Conservation (phyloP, 2,888 invertebrate species). For the Auanema sp. region DNA sequence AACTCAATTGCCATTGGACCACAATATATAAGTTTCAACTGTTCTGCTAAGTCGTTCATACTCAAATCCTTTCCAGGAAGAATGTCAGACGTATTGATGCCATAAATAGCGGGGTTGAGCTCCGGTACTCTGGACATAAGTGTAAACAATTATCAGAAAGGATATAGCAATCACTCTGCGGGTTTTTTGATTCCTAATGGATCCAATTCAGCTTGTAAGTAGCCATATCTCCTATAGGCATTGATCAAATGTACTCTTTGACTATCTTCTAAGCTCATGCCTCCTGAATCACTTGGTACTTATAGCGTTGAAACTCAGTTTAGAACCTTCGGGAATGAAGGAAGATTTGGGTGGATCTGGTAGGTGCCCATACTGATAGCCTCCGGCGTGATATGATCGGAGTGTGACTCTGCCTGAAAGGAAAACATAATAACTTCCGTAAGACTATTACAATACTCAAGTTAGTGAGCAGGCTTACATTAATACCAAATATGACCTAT, state of each 20-base stretch:
- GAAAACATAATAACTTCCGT: not conserved
- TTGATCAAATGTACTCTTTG: constrained; percentile 56
- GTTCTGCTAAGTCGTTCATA: constrained; percentile 36
- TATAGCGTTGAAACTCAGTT: no score
- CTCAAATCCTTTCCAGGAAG: constrained; percentile 33
- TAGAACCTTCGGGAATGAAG: constrained; percentile 39
- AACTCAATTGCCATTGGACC: constrained; percentile 59
- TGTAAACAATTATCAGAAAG: not conserved
- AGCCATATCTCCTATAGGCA: constrained; percentile 60
- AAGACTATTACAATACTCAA: not conserved
- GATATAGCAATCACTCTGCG: constrained; percentile 37
- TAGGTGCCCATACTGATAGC: constrained; percentile 46
- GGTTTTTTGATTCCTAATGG: constrained; percentile 49
- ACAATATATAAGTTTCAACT: constrained; percentile 52
- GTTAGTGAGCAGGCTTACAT: no score
- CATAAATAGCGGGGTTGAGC: constrained; percentile 51
- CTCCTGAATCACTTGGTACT: constrained; percentile 24
- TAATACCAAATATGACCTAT: no score
- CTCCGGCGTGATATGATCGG: constrained; percentile 40
- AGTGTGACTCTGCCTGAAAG: constrained; percentile 8
- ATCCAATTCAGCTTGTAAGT: constrained; percentile 57
- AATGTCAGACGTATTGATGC: constrained; percentile 35
- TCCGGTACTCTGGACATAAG: constrained; percentile 44
- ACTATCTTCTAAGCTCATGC: constrained; percentile 38
- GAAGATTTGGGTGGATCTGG: constrained; percentile 44